Evolutionary conservation across 2,113 vertebrate species (phyloP), one percentile per base, ranked within the genome.

Genomic region (Callipepla californica): DNA sequence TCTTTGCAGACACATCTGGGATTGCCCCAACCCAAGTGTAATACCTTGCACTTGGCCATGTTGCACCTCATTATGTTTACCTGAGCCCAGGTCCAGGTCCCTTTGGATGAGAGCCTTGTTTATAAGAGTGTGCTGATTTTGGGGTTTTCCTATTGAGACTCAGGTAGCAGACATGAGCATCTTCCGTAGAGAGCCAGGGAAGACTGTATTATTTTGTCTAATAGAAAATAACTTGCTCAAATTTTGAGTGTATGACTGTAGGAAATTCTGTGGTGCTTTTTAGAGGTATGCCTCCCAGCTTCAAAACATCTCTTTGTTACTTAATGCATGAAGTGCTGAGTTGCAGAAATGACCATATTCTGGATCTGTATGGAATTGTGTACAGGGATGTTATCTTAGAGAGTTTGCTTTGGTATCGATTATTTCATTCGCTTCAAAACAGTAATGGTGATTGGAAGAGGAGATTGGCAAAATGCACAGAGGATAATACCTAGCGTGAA

Each of bases 361-460:
- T 15, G 36, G 4, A 25, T 5, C 20, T 75, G 3, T 22, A 4
- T n/a, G n/a, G 42, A 47, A 14, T 0, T 45, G 8, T 38, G 7
- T 25, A 21, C 22, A 8, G 40, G 4, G 15, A n/a, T 47, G 3
- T 53, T 0, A 30, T 44, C 23, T 23, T 26, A 6, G 26, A 7
- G 7, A 3, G 1, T 2, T 34, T 42, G 82, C 78, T 47, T 36
- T 67, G 16, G 16, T 0, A 8, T 2, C 4, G 1, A 2, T 34
- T 74, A 11, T 6, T 62, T 47, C 20, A 4, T 66, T 70, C 5
- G 21, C 28, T 45, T 30, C 13, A 45, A 17, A 59, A 16, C 11
- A 50, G 9, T 48, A 13, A 74, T 70, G 3, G 2, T 62, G 23
- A 17, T 26, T 40, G 36, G 61, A 62, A 11, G 36, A 62, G 34